Evolutionary conservation across 2,888 invertebrate genomes (phyloP), one percentile per base, ranked within the genome.

Genomic region (Diogma glabrata): DNA sequence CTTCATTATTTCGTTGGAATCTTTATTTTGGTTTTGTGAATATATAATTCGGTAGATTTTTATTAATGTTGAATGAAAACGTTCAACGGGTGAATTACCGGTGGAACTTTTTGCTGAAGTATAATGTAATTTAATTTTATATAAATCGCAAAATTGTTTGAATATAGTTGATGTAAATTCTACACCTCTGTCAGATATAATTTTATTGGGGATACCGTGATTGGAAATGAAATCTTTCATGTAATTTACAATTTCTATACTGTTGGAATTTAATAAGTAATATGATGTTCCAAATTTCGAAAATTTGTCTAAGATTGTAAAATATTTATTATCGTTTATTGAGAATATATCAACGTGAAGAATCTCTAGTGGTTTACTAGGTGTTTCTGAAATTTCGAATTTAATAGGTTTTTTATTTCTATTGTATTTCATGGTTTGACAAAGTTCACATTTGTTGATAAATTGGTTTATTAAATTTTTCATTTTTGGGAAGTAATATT

Each of bases 271-370:
- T 38, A 10, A 10, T 19, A 38, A 10, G 12, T 17, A 19, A 17
- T 38, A 57, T 0, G 48, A 53, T 9, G 46, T 24, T 7, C 57
- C 14, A 55, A 57, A 38, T 38, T 38, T 17, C 8, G 38, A 38
- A 38, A 38, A 38, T 38, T 38, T 16, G 12, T 38, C 38, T 10
- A 56, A 52, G 12, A 59, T 52, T n/a, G 55, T 55, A 9, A 55
- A 33, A 14, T 51, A 49, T 28, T 49, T 17, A 12, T 49, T 46
- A 3, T 43, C 14, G 16, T 56, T 54, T 3, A 56, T 56, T 1
- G 46, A 46, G 23, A 54, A 56, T 3, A 57, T 43, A 20, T 57
- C 56, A 4, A 57, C 52, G 26, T 58, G 55, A 45, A 57, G 7
- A 17, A 56, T 55, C 4, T 54, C 24, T 36, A 52, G 17, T 5